These are phyloP conservation scores for Araneus ventricosus DNA, from an alignment of 1,140 invertebrate species.

Conservation along the genomic window DNA sequence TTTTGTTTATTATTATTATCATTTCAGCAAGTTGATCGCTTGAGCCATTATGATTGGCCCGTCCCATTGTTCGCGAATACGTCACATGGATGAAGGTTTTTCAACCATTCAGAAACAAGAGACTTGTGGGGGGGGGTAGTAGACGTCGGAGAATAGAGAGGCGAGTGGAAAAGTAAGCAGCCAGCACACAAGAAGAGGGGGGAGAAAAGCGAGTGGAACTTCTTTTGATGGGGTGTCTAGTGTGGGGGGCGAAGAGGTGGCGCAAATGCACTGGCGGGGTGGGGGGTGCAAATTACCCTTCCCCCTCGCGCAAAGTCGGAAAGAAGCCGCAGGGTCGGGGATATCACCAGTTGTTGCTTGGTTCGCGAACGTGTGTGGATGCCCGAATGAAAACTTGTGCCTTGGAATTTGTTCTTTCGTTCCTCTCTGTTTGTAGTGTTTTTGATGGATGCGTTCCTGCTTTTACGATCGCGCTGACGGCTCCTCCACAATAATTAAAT, in stretches of 20 bases:
- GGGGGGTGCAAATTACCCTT: constrained; percentile 29
- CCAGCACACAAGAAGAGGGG: background rate
- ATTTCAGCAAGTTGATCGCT: constrained; percentile 71
- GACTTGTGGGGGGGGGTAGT: constrained; percentile 15
- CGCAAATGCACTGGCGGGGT: constrained; percentile 35
- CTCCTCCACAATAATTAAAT: constrained; percentile 52
- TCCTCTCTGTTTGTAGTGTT: background rate
- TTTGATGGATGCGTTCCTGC: constrained; percentile 11
- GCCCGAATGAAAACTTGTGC: constrained; percentile 49
- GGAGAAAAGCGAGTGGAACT: constrained; percentile 40
- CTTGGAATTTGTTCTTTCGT: constrained; percentile 49
- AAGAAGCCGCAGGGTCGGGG: constrained; percentile 71
- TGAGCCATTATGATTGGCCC: constrained; percentile 65
- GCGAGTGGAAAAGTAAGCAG: constrained; percentile 21
- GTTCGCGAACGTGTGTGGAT: constrained; percentile 39
- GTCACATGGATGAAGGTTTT: constrained; percentile 62
- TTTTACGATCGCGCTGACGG: constrained; percentile 26
- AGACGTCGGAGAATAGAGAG: constrained; percentile 10
- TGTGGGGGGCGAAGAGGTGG: constrained; percentile 36
- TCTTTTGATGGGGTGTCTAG: constrained; percentile 69
- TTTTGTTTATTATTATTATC: constrained; percentile 67
- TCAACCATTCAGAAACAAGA: constrained; percentile 73
- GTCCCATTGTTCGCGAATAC: constrained; percentile 72
- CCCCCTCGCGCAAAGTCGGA: constrained; percentile 22
- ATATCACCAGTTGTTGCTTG: constrained; percentile 69